Percentiles rank a stretch among this genome's conserved stretches.
Evolutionary conservation across 1,140 invertebrate species (phyloP).

Genomic region (Microplitis demolitor): DNA sequence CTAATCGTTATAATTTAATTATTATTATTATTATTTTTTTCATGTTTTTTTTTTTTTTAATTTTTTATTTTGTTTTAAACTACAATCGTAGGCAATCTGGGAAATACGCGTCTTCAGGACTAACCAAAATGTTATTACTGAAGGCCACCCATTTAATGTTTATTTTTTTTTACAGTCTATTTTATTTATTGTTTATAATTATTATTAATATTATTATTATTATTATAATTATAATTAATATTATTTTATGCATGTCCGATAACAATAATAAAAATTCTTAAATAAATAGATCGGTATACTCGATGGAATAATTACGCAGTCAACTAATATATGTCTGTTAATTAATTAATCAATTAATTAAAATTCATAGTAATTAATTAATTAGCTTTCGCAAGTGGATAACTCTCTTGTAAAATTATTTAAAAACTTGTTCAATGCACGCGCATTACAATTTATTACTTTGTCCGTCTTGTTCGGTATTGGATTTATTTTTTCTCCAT

Average conservation of each 20-base stretch:
- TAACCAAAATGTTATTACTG: constrained; percentile 54
- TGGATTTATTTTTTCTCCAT: not conserved
- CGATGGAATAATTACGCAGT: constrained; percentile 56
- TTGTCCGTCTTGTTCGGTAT: not conserved
- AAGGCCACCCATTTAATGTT: constrained; percentile 54
- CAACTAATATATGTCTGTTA: constrained; percentile 44
- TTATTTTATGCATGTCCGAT: constrained; percentile 51
- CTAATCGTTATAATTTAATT: no score
- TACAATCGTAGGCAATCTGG: constrained; percentile 12
- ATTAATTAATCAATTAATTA: constrained; percentile 3
- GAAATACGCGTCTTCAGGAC: constrained; percentile 44
- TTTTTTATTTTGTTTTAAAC: not conserved
- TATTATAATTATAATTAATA: no score
- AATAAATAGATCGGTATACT: constrained; percentile 58
- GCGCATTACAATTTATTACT: not conserved
- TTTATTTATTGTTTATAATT: constrained; percentile 28
- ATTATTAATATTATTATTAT: no score
- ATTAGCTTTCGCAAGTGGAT: constrained; percentile 11
- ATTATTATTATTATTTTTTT: constrained; percentile 9
- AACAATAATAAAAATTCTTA: constrained; percentile 60
- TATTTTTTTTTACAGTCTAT: constrained; percentile 54
- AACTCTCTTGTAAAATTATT: not conserved
- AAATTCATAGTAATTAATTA: constrained; percentile 22
- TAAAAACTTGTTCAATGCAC: no score
- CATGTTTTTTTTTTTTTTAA: constrained; percentile 14